A percentile compares a stretch with the other conserved stretches of the same genome.
Evolutionary conservation across 2,888 invertebrate species (phyloP).

Genomic region (Drosophila quasianomalipes): DNA sequence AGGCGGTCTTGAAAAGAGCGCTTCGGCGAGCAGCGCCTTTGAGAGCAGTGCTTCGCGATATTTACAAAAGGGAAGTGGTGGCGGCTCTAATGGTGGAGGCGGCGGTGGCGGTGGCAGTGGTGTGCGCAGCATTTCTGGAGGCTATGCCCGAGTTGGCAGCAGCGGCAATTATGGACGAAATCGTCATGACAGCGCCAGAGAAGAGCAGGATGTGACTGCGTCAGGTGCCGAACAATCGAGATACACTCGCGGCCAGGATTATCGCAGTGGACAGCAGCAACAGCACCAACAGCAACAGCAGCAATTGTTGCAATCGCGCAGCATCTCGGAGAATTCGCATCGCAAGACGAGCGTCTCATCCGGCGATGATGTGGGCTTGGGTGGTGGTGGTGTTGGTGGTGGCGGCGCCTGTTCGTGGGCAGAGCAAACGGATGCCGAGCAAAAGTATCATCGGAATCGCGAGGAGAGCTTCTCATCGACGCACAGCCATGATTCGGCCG

Average conservation of each 20-base stretch:
- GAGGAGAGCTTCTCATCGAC: slow-evolving; percentile 84
- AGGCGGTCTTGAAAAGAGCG: slow-evolving; percentile 74
- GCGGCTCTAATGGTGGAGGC: slow-evolving; percentile 35
- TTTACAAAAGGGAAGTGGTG: slow-evolving; percentile 67
- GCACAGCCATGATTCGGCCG: slow-evolving; percentile 84
- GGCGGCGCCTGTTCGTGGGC: slow-evolving; percentile 85
- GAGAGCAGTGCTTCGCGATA: slow-evolving; percentile 71
- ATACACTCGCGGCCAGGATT: slow-evolving; percentile 60
- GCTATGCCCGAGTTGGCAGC: slow-evolving; percentile 52
- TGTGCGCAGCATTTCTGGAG: slow-evolving; percentile 61
- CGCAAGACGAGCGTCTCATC: slow-evolving; percentile 85
- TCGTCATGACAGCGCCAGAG: slow-evolving; percentile 65
- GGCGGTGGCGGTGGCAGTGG: slow-evolving; percentile 38
- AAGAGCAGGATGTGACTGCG: slow-evolving; percentile 52
- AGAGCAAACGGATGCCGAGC: slow-evolving; percentile 85
- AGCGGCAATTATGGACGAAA: slow-evolving; percentile 55
- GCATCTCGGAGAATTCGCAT: slow-evolving; percentile 86
- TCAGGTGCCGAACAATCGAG: slow-evolving; percentile 43
- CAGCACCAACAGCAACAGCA: slow-evolving; percentile 57
- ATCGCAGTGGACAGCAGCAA: slow-evolving; percentile 52
- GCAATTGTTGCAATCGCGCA: slow-evolving; percentile 82
- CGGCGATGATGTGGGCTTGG: slow-evolving; percentile 74
- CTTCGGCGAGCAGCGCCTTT: slow-evolving; percentile 75
- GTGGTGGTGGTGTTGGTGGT: slow-evolving; percentile 31
- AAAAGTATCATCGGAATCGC: slow-evolving; percentile 81